Base-by-base conservation (phyloP, 2,888 invertebrate genomes). In the Rhaphigaster nebulosa region DNA sequence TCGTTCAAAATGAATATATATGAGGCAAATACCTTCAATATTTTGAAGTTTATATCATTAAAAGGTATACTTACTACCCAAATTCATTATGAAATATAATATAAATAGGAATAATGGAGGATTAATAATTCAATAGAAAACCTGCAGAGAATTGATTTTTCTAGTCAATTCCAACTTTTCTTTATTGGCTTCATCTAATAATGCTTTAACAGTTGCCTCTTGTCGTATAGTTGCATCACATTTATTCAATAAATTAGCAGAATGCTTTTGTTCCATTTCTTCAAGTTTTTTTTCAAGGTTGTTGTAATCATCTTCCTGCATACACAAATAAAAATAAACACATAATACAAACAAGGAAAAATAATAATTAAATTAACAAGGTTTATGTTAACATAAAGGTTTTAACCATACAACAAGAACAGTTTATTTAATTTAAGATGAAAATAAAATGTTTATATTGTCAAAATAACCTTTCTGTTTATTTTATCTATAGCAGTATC, bases 291-390 rank as follows among this genome's bases (percentile, higher is more conserved):
- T 88, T 89, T 92, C 92, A 84, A 92, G 80, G 34, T 88, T 54
- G 38, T 91, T 91, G 50, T 91, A 92, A 6, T 91, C 91, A 13
- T 91, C 91, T 45, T 92, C 92, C 92, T 92, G n/a, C n/a, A n/a
- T n/a, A 29, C 10, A 88, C 45, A 80, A 38, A 26, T 38, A 38
- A 41, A n/a, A 65, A n/a, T 13, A 13, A 29, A 38, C 29, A 29
- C 29, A 65, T 5, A 60, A n/a, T n/a, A 65, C 13, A 26, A 26
- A 65, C 0, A 34, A 34, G 29, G n/a, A 12, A 29, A 29, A 18
- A 65, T 18, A 60, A 10, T 60, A 60, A 60, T 60, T 60, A 29
- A 15, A 65, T 65, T 34, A 18, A n/a, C n/a, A n/a, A n/a, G n/a
- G n/a, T n/a, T n/a, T n/a, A n/a, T n/a, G n/a, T n/a, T n/a, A n/a